phyloP scores from a whole-genome alignment of 2,113 vertebrate species.

The Amazona vittata region DNA sequence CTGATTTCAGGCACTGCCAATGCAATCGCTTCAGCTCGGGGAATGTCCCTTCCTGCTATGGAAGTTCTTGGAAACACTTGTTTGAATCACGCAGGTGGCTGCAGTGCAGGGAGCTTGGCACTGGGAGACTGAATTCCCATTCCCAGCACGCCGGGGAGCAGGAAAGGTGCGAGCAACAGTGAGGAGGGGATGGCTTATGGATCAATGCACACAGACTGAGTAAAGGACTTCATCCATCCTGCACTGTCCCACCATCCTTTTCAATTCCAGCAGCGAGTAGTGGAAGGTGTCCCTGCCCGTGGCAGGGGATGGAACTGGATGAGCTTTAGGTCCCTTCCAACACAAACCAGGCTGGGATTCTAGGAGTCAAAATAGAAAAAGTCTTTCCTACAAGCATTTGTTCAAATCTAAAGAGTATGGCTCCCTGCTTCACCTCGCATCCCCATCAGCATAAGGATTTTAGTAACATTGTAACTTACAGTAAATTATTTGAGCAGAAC shows the following conservation, averaged over 20 bases:
- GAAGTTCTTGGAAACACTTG: neutral
- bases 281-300: neutral
- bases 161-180: neutral
- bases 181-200: neutral
- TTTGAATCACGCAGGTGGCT: neutral
- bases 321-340: neutral
- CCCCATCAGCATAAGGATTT: neutral
- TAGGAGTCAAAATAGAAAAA: neutral
- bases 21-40: accelerated
- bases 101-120: neutral
- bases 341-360: neutral
- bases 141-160: neutral
- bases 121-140: neutral
- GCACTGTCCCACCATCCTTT: neutral
- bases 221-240: neutral
- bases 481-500: neutral
- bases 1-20: neutral
- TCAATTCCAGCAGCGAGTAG: neutral
- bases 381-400: neutral
- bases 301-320: neutral
- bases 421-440: accelerated
- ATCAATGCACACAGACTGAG: accelerated
- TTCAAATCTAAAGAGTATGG: accelerated
- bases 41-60: neutral
- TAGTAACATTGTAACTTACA: neutral